Evolutionary conservation across 2,888 invertebrate species (phyloP), one percentile per base, ranked within the genome.

Genomic region (Polyommatus icarus): DNA sequence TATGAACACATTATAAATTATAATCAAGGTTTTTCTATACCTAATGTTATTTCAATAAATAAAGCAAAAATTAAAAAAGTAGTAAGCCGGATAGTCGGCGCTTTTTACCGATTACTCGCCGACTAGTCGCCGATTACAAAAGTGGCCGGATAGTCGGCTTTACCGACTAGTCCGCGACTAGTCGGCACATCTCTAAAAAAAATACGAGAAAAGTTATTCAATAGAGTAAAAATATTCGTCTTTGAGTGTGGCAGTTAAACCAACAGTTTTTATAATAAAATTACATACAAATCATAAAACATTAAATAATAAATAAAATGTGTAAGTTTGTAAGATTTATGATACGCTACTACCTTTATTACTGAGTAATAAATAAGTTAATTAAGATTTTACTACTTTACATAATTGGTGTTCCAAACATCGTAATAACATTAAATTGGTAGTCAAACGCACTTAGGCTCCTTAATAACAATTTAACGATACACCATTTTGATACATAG

Each of bases 371-470:
- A 75, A 75, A 75, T 75, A 75, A 50, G 29, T 18, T 54, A 75
- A 29, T 75, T 75, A 75, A 50, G 1, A 50, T 75, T 50, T 75
- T 75, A 75, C 50, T 75, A 75, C 75, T 54, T 54, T 75, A 75
- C 54, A 75, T 29, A 54, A 32, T 75, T 54, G 29, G 46, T 20
- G 73, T 24, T 73, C 54, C 20, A 54, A 75, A 24, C 75, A 12
- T 29, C 15, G 46, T 75, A 75, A 75, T 75, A 54, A 75, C 75
- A 50, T 75, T 1, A 50, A 75, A 75, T 50, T 75, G 75, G 29
- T 76, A 71, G 57, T 71, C 76, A 67, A 73, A 72, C 29, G 71
- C 32, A 79, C 76, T 72, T 75, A 29, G 72, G 67, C 75, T 67
- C 18, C 67, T 72, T 71, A 71, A 40, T 40, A 20, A 40, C 40